Conservation (phyloP, 1,140 invertebrate genomes). For the Drosophila cardini region DNA sequence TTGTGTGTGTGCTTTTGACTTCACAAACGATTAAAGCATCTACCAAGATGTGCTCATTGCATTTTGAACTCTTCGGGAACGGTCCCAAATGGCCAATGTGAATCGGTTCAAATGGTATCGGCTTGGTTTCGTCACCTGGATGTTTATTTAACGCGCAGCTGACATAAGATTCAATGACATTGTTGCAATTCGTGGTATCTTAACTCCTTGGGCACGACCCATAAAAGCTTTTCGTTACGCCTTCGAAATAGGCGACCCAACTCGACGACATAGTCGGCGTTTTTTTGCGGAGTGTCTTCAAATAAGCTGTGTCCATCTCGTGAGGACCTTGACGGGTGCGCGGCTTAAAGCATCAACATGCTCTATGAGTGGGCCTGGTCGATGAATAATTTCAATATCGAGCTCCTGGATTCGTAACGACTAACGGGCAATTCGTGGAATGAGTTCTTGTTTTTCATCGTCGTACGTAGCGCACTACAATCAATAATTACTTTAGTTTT, state of each 20-base stretch:
- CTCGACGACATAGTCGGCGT: no score
- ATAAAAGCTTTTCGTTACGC: no score
- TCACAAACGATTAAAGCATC: not conserved
- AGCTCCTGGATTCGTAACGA: constrained; percentile 47
- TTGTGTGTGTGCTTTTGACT: not conserved
- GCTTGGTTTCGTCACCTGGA: constrained; percentile 19
- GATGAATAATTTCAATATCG: constrained; percentile 33
- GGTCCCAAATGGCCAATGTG: not conserved
- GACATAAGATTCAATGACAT: constrained; percentile 26
- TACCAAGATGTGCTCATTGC: not conserved
- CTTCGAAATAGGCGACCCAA: no score
- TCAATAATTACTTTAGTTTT: not conserved
- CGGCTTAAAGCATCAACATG: constrained; percentile 42
- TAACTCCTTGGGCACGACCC: no score
- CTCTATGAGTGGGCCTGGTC: constrained; percentile 18
- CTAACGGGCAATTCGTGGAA: no score
- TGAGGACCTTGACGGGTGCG: not conserved
- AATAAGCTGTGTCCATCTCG: constrained; percentile 16
- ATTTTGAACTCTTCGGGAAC: not conserved
- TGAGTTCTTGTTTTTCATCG: no score
- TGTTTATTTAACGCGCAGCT: constrained; percentile 37
- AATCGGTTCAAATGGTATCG: constrained; percentile 32
- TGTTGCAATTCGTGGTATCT: not conserved
- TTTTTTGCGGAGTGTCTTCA: not conserved
- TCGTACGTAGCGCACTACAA: not conserved